These are phyloP conservation scores for Drosophila basisetae DNA, from an alignment of 2,888 invertebrate species.

Conservation along the genomic window DNA sequence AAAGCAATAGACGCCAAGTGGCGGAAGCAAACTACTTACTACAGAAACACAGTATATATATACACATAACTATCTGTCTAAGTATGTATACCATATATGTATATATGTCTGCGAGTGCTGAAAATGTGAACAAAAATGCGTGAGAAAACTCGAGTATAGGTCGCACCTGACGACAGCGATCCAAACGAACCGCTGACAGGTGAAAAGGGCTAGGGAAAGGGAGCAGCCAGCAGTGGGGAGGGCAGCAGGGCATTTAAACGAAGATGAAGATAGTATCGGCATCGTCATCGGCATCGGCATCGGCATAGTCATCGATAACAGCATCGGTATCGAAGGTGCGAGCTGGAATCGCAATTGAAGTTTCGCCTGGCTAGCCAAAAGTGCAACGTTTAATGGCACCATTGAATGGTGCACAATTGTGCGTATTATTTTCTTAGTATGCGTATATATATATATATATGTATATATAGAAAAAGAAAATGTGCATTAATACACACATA, in stretches of 20 bases:
- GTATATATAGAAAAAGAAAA: not conserved
- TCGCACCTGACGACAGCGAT: conserved; percentile 56
- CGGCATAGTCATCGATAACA: too few relatives aligned
- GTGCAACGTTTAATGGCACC: conserved; percentile 17
- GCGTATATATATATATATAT: not conserved
- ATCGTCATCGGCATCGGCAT: not conserved
- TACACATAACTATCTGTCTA: conserved; percentile 4
- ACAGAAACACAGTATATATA: conserved; percentile 10
- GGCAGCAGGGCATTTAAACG: not conserved
- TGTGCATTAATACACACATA: not conserved
- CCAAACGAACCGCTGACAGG: conserved; percentile 26
- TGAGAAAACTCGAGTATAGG: conserved; percentile 66
- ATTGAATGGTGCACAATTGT: not conserved
- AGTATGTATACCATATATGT: not conserved
- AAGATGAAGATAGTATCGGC: not conserved
- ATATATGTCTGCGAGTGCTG: not conserved
- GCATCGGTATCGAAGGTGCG: not conserved
- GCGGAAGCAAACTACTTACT: conserved; percentile 67
- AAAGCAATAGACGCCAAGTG: conserved; percentile 69
- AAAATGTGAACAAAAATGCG: conserved; percentile 60
- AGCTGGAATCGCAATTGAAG: not conserved
- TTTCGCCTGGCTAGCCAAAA: not conserved
- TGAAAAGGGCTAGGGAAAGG: conserved; percentile 8
- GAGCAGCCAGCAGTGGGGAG: not conserved
- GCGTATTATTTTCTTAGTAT: not conserved